phyloP scores from a whole-genome alignment of 2,113 vertebrate species.

The Corydoras maculifer region DNA sequence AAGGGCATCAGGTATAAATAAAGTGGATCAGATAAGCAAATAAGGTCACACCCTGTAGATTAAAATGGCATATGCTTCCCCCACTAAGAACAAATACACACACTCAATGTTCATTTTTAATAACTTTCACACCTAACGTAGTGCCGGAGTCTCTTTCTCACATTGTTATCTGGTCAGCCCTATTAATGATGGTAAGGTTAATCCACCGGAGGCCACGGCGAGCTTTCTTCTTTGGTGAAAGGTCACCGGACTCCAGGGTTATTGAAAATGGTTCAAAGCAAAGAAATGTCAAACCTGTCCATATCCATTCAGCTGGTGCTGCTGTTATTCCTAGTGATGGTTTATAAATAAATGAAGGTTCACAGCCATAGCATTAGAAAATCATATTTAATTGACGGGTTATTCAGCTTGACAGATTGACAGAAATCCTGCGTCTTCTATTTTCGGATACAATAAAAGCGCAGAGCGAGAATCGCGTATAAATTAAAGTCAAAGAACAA shows the following conservation, averaged over 20 bases:
- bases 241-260: slow-evolving; percentile 35
- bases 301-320: slow-evolving; percentile 6
- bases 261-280: slow-evolving; percentile 36
- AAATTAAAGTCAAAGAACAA: neutral
- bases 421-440: neutral
- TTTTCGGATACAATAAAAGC: neutral
- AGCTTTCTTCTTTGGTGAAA: slow-evolving; percentile 33
- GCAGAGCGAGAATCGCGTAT: neutral
- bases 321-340: neutral
- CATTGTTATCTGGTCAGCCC: slow-evolving; percentile 22
- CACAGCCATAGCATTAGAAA: neutral
- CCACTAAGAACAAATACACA: too few relatives aligned
- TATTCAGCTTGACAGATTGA: neutral
- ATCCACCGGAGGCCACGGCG: slow-evolving; percentile 27
- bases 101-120: slow-evolving; percentile 16
- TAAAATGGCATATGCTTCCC: too few relatives aligned
- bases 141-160: slow-evolving; percentile 12
- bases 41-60: too few relatives aligned
- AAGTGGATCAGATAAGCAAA: too few relatives aligned
- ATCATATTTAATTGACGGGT: neutral
- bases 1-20: too few relatives aligned
- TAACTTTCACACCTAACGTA: slow-evolving; percentile 27
- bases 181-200: slow-evolving; percentile 38
- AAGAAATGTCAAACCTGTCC: slow-evolving; percentile 33
- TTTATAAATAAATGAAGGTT: neutral